phyloP scores from a whole-genome alignment of 2,888 invertebrate species.

The Empis stercorea region DNA sequence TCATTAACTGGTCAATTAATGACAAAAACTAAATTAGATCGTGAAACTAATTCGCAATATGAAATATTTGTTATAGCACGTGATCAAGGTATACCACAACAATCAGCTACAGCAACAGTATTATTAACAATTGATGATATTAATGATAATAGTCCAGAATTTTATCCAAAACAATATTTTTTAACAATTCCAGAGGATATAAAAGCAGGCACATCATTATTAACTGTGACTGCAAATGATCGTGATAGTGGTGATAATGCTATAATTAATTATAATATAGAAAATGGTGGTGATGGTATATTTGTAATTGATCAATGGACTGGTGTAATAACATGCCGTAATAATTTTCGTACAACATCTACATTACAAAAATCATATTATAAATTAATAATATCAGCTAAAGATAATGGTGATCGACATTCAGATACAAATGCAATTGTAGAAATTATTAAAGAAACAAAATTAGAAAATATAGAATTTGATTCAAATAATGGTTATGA shows the following conservation, averaged over 20 bases:
- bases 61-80: conserved; percentile 74
- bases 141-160: conserved; percentile 85
- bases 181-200: conserved; percentile 59
- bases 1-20: conserved; percentile 74
- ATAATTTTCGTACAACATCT: conserved; percentile 45
- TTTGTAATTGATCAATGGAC: conserved; percentile 68
- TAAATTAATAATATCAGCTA: conserved; percentile 62
- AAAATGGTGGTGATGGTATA: conserved; percentile 64
- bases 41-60: conserved; percentile 66
- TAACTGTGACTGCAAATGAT: conserved; percentile 71
- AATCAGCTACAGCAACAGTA: conserved; percentile 82
- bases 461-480: conserved; percentile 61
- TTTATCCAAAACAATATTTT: conserved; percentile 82
- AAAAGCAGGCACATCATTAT: conserved; percentile 39
- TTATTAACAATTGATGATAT: conserved; percentile 68
- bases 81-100: conserved; percentile 83
- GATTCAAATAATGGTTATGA: conserved; percentile 63
- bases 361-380: conserved; percentile 53
- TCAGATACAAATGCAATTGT: conserved; percentile 64
- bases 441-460: conserved; percentile 63
- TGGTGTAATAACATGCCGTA: conserved; percentile 59
- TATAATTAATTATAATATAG: conserved; percentile 61
- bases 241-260: conserved; percentile 83
- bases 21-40: conserved; percentile 62
- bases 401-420: conserved; percentile 64